phyloP scores from a whole-genome alignment of 1,140 invertebrate genomes.

The Ganaspis sp. region DNA sequence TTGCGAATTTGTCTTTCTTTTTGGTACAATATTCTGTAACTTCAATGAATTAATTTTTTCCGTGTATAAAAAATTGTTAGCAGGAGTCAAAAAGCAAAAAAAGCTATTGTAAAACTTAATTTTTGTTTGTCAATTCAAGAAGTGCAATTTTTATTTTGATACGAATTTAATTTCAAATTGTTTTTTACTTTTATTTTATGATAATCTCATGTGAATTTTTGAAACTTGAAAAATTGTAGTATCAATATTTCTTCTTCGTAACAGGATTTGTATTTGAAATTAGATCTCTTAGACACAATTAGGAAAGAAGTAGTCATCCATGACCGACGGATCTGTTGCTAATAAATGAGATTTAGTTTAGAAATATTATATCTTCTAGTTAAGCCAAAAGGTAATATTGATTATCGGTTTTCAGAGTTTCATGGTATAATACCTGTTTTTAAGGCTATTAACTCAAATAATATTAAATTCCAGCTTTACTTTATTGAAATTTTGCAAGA shows the following conservation, averaged over 20 bases:
- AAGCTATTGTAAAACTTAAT: too few species aligned
- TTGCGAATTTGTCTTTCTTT: too few species aligned
- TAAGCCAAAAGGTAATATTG: background rate
- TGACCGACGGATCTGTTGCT: background rate
- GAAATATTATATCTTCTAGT: conserved; percentile 1
- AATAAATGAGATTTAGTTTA: conserved; percentile 9
- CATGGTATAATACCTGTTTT: background rate
- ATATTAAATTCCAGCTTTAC: background rate
- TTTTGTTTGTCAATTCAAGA: too few species aligned
- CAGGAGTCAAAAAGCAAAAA: too few species aligned
- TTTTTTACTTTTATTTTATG: too few species aligned
- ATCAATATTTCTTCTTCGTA: background rate
- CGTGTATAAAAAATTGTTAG: too few species aligned
- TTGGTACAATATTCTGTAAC: too few species aligned
- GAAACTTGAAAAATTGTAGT: too few species aligned
- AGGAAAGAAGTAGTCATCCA: conserved; percentile 11
- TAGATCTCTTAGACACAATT: background rate
- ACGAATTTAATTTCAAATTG: too few species aligned
- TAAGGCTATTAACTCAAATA: background rate
- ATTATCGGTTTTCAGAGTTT: conserved; percentile 7
- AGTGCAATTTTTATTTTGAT: too few species aligned
- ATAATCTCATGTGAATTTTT: too few species aligned
- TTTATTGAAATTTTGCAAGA: background rate
- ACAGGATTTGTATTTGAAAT: background rate
- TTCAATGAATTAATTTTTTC: too few species aligned